Base-by-base conservation (phyloP, 92 coral and sea anemone species). In the Zoanthus gigantus region DNA sequence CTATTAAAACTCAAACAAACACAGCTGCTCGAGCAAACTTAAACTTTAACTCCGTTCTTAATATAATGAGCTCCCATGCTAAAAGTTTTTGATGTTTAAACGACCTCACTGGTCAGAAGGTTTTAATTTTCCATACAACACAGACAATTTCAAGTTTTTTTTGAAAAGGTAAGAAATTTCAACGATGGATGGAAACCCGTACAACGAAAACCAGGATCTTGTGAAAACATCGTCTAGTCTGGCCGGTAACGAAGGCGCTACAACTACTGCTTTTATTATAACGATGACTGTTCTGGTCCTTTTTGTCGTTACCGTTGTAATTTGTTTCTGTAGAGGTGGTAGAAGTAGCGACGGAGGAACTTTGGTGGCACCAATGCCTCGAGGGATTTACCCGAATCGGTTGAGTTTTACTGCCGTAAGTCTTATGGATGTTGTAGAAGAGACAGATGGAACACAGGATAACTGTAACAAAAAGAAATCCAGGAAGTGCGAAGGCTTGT, bases 211-310 rank as follows among this genome's bases (percentile, higher is more conserved):
- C 3, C 74, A 66, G 16, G 85, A 63, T 45, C 16, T 81, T 63
- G 57, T 65, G 14, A 44, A 47, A 7, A 48, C 28, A 28, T 29
- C 85, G 2, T 14, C 85, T 67, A 48, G 2, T 28, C 13, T 73
- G 46, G n/a, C 10, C 14, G 46, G 18, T 28, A 74, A 81, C 63
- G 75, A 71, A 44, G 31, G 74, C 45, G 60, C 60, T 1, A 66
- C 85, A 3, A 81, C 85, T 13, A 81, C 76, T 16, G 85, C 85
- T 28, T 81, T 81, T 32, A 63, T 81, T 14, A 57, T 81, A 0
- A 81, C 85, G 4, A 66, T 81, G 85, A 81, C 85, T 15, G 61
- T 81, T 23, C 85, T 81, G 12, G 85, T 66, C 23, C 85, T 81
- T 32, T 67, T 81, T 44, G 65, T 81, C 16, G 50, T 81, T 28